These are phyloP conservation scores for Andrena cerasifolii DNA, from an alignment of 1,140 invertebrate species.

Conservation along the genomic window DNA sequence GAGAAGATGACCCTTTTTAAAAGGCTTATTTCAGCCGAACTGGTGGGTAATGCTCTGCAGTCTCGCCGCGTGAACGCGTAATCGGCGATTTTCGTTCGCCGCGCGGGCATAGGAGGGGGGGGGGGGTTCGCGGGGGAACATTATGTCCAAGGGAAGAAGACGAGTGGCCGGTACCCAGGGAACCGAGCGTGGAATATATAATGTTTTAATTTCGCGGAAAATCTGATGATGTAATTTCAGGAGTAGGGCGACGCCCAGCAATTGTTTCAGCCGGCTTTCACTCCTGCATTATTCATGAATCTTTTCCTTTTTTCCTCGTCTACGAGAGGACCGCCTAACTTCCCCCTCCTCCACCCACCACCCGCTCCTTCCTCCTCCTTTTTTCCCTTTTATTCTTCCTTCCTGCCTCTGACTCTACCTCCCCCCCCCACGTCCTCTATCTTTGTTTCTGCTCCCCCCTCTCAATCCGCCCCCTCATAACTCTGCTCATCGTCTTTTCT, in stretches of 20 bases:
- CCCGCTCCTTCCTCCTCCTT: not conserved
- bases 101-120: too few species aligned
- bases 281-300: slow-evolving; percentile 70
- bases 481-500: not conserved
- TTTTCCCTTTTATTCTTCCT: slow-evolving; percentile 3
- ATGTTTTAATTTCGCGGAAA: slow-evolving; percentile 71
- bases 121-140: not conserved
- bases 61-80: slow-evolving; percentile 50
- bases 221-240: slow-evolving; percentile 72
- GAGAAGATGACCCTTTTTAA: slow-evolving; percentile 19
- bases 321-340: slow-evolving; percentile 39
- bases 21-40: not conserved
- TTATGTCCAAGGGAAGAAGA: slow-evolving; percentile 34
- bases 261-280: slow-evolving; percentile 71
- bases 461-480: too few species aligned
- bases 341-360: not conserved
- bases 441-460: not conserved
- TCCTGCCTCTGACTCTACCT: not conserved
- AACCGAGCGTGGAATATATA: slow-evolving; percentile 57
- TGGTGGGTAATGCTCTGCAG: slow-evolving; percentile 10
- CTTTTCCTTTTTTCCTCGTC: slow-evolving; percentile 52
- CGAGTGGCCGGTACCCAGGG: slow-evolving; percentile 23
- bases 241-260: slow-evolving; percentile 67
- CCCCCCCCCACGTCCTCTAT: not conserved
- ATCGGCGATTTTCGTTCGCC: slow-evolving; percentile 56